Evolutionary conservation across 2,113 vertebrate species (phyloP).

Genomic region (Chiloscyllium plagiosum): DNA sequence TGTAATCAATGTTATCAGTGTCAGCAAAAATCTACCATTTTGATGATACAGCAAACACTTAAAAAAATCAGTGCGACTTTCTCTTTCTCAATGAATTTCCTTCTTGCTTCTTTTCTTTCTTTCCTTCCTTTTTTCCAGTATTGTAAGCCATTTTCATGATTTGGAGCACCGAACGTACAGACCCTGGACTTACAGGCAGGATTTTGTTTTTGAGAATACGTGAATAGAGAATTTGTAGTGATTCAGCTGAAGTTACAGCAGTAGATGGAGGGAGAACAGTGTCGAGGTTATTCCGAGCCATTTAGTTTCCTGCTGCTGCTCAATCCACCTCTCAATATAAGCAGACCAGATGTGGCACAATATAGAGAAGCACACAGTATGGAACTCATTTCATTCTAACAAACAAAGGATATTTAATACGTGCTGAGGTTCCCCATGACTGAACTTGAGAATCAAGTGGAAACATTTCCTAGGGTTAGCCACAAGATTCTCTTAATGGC

Average conservation of each 20-base stretch:
- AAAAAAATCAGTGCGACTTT: background rate
- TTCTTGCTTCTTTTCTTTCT: background rate
- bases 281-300: background rate
- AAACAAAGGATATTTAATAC: background rate
- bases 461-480: background rate
- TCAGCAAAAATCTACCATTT: background rate
- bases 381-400: background rate
- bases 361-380: background rate
- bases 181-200: background rate
- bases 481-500: conserved; percentile 29
- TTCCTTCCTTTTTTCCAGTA: background rate
- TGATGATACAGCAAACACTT: background rate
- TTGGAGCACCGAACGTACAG: background rate
- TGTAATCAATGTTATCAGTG: background rate
- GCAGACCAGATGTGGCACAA: background rate
- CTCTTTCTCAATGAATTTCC: too few relatives aligned
- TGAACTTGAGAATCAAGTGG: conserved; percentile 10
- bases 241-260: background rate
- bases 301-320: background rate
- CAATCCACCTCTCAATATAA: background rate
- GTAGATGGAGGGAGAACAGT: background rate
- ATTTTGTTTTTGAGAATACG: background rate
- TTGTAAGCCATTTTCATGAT: background rate
- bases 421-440: conserved; percentile 2
- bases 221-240: background rate